Conservation (phyloP, 2,888 invertebrate species). For the Lepeophtheirus nordmannii region DNA sequence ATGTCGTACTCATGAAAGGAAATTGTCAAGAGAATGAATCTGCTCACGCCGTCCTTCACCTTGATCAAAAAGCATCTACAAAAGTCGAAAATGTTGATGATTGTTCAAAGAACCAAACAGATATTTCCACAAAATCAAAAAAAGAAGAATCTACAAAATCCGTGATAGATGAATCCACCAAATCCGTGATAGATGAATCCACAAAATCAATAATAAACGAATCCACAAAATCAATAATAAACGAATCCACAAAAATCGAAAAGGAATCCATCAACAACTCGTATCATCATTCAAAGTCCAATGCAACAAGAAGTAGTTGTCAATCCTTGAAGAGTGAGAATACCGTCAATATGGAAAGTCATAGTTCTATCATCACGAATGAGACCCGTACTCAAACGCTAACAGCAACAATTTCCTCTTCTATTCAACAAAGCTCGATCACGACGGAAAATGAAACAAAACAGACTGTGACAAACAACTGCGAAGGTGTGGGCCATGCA, state of each 20-base stretch:
- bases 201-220: not conserved
- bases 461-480: not conserved
- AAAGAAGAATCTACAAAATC: not conserved
- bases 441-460: not conserved
- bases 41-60: not conserved
- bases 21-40: not conserved
- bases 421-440: not conserved
- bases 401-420: not conserved
- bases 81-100: too few relatives aligned
- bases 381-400: not conserved
- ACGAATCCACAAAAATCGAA: not conserved
- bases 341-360: not conserved
- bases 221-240: not conserved
- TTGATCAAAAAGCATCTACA: not conserved
- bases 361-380: too few relatives aligned
- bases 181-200: not conserved
- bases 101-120: too few relatives aligned
- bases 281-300: not conserved
- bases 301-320: not conserved
- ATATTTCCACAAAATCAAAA: too few relatives aligned
- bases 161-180: not conserved
- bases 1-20: conserved; percentile 1
- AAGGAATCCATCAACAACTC: not conserved
- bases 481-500: conserved; percentile 11
- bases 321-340: not conserved